Evolutionary conservation across 2,113 vertebrate genomes (phyloP).

Genomic region (Rhizomys pruinosus): DNA sequence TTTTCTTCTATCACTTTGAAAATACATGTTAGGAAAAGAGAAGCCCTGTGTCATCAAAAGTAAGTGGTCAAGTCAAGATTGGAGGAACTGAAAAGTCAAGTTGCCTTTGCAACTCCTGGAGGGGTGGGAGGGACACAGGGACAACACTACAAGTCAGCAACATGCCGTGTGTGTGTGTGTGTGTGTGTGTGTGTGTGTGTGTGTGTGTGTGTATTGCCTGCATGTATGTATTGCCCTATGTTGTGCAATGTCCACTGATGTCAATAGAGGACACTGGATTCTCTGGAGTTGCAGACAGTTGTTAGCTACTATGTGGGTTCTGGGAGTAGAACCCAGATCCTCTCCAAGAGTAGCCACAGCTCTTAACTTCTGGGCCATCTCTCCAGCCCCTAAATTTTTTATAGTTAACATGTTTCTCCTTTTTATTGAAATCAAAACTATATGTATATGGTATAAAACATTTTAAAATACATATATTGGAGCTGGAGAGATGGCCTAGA

Average conservation of each 20-base stretch:
- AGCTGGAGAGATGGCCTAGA: no score
- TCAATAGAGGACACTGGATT: no score
- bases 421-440: not conserved
- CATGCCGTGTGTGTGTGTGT: not conserved
- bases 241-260: no score
- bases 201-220: no score
- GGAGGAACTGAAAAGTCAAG: not conserved
- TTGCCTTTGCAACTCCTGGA: not conserved
- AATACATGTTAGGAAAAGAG: constrained; percentile 3
- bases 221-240: no score
- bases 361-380: no score
- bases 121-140: not conserved
- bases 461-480: not conserved
- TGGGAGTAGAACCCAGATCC: no score
- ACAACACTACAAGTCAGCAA: not conserved
- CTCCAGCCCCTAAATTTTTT: not conserved
- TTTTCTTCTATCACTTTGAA: no score
- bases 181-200: no score
- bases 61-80: not conserved
- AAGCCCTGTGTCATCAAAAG: not conserved
- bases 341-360: no score
- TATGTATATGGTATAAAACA: not conserved
- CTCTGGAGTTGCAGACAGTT: no score
- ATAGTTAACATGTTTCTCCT: not conserved
- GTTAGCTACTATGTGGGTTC: no score